Base-by-base conservation (phyloP, 2,888 invertebrate genomes). In the Meiosimyza platycephala region DNA sequence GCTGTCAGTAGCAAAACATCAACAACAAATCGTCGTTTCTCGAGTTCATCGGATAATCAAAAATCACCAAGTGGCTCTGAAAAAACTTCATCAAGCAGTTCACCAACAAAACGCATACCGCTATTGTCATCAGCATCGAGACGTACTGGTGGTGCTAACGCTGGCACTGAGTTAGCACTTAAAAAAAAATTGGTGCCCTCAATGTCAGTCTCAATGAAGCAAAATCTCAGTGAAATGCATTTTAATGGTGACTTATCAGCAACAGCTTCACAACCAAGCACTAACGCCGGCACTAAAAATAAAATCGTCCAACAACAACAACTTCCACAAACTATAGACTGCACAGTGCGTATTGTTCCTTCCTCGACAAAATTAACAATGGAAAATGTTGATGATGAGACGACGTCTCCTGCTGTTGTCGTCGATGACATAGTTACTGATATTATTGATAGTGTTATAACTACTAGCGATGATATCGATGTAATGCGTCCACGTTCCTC, bases 141-240 rank as follows among this genome's bases (percentile, higher is more conserved):
- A 15, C 60, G 33, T 33, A 40, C 9, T 22, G 72, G 70, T n/a
- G 48, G 70, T n/a, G 48, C 59, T 16, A 73, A 63, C 59, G 71
- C 64, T 40, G 50, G 73, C 72, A 15, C 74, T 16, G 50, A 62
- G 11, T 50, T 54, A 33, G 52, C 74, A 47, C 74, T 76, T 6
- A 74, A 72, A 15, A 78, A 75, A 52, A 83, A 81, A 75, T 74
- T 79, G 48, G 71, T 82, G 63, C 82, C 85, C 67, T 83, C 85
- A 22, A 80, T 84, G 12, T 80, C 82, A 33, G 79, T 87, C 7
- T 82, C 84, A 40, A 82, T 86, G 79, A 85, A 84, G 75, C 87
- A 87, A 78, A 85, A 83, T 76, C 83, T 86, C 48, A 85, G 81
- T 76, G 87, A 87, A 74, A 69, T 84, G 73, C 85, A 85, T 57